Conservation (phyloP, 2,113 vertebrate species). For the Isichthys henryi region DNA sequence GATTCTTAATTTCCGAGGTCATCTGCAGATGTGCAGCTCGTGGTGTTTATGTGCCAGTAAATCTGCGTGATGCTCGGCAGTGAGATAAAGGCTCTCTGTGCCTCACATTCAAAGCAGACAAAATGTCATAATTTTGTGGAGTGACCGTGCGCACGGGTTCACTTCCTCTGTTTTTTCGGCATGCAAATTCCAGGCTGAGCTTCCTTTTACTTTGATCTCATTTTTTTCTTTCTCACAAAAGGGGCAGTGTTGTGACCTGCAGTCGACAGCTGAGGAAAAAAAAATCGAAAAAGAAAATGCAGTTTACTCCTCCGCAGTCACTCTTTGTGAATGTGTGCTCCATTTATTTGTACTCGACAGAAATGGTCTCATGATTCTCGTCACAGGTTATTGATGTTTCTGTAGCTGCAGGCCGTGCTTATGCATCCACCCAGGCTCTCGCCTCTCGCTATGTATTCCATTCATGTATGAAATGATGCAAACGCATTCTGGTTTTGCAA, state of each 20-base stretch:
- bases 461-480: background rate
- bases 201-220: background rate
- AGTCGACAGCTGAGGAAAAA: background rate
- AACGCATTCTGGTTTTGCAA: background rate
- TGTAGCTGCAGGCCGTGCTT: background rate
- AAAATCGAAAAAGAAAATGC: background rate
- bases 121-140: background rate
- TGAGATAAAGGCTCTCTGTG: background rate
- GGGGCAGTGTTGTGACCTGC: background rate
- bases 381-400: background rate
- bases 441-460: background rate
- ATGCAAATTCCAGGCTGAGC: background rate
- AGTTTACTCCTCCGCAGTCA: background rate
- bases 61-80: background rate
- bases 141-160: background rate
- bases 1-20: background rate
- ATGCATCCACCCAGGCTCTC: background rate
- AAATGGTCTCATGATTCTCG: background rate
- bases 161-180: background rate
- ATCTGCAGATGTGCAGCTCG: background rate
- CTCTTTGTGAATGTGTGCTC: background rate
- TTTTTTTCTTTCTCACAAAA: background rate
- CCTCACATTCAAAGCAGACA: background rate
- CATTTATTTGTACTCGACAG: background rate
- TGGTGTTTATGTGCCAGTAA: background rate